A percentile compares a stretch with the other conserved stretches of the same genome.
phyloP scores from a whole-genome alignment of 2,113 vertebrate genomes.

The Podiceps cristatus region DNA sequence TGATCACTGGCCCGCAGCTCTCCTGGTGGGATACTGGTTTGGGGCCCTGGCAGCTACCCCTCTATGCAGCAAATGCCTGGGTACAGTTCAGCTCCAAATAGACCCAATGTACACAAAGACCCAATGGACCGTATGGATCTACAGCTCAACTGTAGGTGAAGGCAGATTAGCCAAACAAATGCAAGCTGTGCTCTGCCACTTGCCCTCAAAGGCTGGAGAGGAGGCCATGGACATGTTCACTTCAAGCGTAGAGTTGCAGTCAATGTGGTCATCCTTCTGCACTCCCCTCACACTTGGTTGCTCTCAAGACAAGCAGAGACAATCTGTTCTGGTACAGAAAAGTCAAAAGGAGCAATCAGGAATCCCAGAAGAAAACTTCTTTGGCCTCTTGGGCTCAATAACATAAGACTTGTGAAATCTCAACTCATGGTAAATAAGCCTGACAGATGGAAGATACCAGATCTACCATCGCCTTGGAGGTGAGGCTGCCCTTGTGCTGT shows the following conservation, averaged over 20 bases:
- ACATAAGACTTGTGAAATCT: not conserved
- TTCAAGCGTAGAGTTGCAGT: not conserved
- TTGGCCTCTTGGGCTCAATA: not conserved
- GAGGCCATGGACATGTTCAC: accelerated
- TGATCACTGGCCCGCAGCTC: not conserved
- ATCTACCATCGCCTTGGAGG: not conserved
- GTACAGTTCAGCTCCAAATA: not conserved
- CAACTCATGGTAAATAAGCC: not conserved
- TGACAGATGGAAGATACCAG: not conserved
- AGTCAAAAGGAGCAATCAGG: not conserved
- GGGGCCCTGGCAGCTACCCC: not conserved
- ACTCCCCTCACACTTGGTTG: not conserved
- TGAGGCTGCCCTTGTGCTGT: not conserved
- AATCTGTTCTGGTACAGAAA: not conserved
- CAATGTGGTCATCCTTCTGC: not conserved
- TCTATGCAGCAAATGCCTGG: not conserved
- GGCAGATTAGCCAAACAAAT: not conserved
- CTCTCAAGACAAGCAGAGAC: not conserved
- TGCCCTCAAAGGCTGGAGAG: not conserved
- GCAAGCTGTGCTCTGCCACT: not conserved
- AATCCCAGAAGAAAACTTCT: not conserved
- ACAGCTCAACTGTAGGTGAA: not conserved
- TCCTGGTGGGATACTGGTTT: not conserved
- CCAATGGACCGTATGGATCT: not conserved
- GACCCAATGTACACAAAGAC: not conserved